Conservation (phyloP, 2,797 vertebrate species). For the Crenichthys baileyi region DNA sequence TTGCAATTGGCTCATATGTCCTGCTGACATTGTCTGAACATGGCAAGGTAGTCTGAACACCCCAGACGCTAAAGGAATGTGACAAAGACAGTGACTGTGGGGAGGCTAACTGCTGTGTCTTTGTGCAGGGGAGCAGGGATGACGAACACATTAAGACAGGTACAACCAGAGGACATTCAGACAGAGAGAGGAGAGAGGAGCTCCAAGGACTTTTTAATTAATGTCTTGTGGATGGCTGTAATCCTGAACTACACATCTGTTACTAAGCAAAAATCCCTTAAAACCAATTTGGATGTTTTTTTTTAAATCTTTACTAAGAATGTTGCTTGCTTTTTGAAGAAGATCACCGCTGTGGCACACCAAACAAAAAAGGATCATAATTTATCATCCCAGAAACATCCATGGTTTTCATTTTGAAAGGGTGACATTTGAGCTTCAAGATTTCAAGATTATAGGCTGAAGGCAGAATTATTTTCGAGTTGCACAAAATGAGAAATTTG, state of each 20-base stretch:
- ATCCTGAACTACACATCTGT: slow-evolving; percentile 2
- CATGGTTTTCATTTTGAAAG: neutral
- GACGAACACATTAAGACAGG: slow-evolving; percentile 21
- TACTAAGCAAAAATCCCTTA: neutral
- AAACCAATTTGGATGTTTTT: neutral
- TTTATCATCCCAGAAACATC: neutral
- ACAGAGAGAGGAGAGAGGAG: neutral
- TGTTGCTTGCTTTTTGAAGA: neutral
- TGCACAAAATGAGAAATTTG: neutral
- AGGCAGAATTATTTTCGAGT: neutral
- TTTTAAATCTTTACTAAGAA: slow-evolving; percentile 5
- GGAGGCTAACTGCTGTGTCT: neutral
- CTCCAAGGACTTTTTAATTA: neutral
- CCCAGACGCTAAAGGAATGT: slow-evolving; percentile 16
- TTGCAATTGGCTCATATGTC: slow-evolving; percentile 32
- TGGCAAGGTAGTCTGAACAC: slow-evolving; percentile 17
- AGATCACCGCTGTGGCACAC: neutral
- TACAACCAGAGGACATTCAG: neutral
- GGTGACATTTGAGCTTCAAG: neutral
- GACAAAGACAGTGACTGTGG: neutral
- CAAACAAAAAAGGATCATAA: neutral
- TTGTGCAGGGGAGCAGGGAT: slow-evolving; percentile 36
- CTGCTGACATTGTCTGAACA: slow-evolving; percentile 40
- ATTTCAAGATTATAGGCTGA: too few relatives aligned
- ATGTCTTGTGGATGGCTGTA: neutral